A percentile compares a stretch with the other conserved stretches of the same genome.
Evolutionary conservation across 2,888 invertebrate species (phyloP).

Genomic region (Pristionchus mayeri): DNA sequence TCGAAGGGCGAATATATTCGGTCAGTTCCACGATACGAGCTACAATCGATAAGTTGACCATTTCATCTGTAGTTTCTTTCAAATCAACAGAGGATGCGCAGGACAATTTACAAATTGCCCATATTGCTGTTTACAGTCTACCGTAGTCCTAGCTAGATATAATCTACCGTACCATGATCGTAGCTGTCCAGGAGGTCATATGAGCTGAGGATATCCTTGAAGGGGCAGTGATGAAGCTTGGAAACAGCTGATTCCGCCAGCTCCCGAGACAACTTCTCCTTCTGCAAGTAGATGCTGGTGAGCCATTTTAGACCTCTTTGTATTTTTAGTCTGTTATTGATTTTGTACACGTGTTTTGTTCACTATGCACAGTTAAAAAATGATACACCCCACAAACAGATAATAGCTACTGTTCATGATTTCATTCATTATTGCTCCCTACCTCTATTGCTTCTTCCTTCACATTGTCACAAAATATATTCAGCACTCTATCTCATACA

Average conservation of each 20-base stretch:
- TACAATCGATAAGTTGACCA: no score
- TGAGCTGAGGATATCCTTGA: conserved; percentile 88
- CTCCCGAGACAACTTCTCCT: conserved; percentile 77
- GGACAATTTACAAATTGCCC: no score
- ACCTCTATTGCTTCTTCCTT: no score
- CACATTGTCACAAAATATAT: no score
- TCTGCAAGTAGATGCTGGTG: conserved; percentile 65
- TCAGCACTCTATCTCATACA: conserved; percentile 79
- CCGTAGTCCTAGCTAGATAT: not conserved
- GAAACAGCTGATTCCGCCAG: conserved; percentile 73
- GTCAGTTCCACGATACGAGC: conserved; percentile 81
- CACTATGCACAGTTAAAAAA: no score
- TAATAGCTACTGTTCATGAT: no score
- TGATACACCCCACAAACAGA: conserved; percentile 87
- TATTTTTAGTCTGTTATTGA: no score
- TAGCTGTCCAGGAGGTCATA: conserved; percentile 88
- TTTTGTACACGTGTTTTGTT: no score
- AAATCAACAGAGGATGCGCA: not conserved
- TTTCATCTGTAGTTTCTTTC: not conserved
- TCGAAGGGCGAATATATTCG: conserved; percentile 85
- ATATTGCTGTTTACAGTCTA: no score
- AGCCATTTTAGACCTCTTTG: no score
- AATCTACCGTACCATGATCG: conserved; percentile 80
- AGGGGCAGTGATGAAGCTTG: conserved; percentile 80
- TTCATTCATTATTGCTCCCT: no score